phyloP scores from a whole-genome alignment of 2,888 invertebrate species.

The Heliconius ismenius region DNA sequence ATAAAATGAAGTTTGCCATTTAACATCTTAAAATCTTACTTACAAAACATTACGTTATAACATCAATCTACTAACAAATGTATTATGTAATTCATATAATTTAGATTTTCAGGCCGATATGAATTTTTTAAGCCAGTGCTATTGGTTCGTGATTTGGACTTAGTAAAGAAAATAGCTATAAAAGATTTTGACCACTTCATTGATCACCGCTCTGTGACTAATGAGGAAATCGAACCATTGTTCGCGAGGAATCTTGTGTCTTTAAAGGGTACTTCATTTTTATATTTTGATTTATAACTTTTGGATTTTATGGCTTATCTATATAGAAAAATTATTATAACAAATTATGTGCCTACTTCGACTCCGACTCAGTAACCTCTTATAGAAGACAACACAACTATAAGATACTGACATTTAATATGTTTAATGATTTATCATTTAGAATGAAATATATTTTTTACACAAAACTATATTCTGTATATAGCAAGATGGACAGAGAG shows the following conservation, averaged over 20 bases:
- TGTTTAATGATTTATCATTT: neutral
- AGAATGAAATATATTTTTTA: too few species aligned
- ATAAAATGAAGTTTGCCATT: too few species aligned
- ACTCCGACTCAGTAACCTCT: too few species aligned
- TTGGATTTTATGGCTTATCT: too few species aligned
- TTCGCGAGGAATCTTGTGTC: constrained; percentile 74
- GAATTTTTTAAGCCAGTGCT: constrained; percentile 63
- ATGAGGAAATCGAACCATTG: constrained; percentile 66
- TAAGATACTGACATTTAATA: neutral
- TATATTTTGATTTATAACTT: neutral
- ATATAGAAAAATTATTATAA: too few species aligned
- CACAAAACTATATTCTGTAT: too few species aligned
- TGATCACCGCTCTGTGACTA: constrained; percentile 66
- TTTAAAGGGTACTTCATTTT: constrained; percentile 62
- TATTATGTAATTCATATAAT: neutral
- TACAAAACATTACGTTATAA: neutral
- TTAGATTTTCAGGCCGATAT: constrained; percentile 64
- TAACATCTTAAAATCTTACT: too few species aligned
- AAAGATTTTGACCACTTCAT: constrained; percentile 81
- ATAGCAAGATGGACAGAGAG: too few species aligned
- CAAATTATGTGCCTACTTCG: too few species aligned
- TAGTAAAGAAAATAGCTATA: constrained; percentile 74
- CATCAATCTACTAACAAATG: neutral
- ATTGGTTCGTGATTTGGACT: constrained; percentile 71
- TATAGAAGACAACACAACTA: too few species aligned